Evolutionary conservation across 1,140 invertebrate species (phyloP), one percentile per base, ranked within the genome.

Genomic region (Musca domestica): DNA sequence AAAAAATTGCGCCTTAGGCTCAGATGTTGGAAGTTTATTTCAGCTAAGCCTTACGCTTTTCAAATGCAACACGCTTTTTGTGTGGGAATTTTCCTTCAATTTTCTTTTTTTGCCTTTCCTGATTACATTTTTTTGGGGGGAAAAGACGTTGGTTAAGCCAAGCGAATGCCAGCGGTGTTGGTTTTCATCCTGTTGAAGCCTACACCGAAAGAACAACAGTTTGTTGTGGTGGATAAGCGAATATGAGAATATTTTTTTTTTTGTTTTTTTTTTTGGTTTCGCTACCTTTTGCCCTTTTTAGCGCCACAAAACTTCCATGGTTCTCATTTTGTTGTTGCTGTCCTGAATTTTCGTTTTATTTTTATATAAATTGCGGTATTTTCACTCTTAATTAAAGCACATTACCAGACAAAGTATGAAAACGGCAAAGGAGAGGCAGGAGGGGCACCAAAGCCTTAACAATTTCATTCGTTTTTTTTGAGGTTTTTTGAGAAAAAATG

Each of bases 371-470:
- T 61, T 61, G 56, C 56, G 56, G 56, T 61, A 61, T 61, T 61
- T 61, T 61, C 56, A 41, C 56, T 61, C 56, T 61, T 61, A 61
- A 61, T 61, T 61, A 61, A 61, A 61, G 56, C 56, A 61, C 56
- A 61, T 61, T 61, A 61, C 56, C 56, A 30, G 56, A 17, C n/a
- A 54, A 52, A 56, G 52, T 25, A 25, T n/a, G n/a, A n/a, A 25
- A 56, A 25, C 3, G 54, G 17, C 15, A 58, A 25, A 61, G 20
- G 1, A 19, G 41, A 19, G 3, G 41, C 25, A 56, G 27, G 27
- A 10, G n/a, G n/a, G n/a, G n/a, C 30, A 30, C 7, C 4, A 27
- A 58, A 30, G 41, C 56, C 48, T 19, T 6, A 51, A 51, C 17
- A 3, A 19, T 48, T 46, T 46, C 41, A 12, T 46, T 46, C 41